A percentile compares a stretch with the other conserved stretches of the same genome.
These are phyloP conservation scores for Platyrinchus mystaceus DNA, from an alignment of 2,797 vertebrate species.

Conservation along the genomic window DNA sequence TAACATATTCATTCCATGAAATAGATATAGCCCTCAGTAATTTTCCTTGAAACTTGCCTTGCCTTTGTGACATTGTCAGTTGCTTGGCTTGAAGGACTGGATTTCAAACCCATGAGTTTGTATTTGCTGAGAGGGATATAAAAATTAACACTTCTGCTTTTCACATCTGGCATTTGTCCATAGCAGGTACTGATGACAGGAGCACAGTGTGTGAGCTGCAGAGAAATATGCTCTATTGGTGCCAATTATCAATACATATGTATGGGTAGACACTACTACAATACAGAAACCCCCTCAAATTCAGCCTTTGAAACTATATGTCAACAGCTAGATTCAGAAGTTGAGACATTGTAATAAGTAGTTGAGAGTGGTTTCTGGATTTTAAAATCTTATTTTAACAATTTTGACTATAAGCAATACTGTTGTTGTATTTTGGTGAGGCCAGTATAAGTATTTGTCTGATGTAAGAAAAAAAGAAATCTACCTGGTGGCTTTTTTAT, in stretches of 20 bases:
- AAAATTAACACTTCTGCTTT: background rate
- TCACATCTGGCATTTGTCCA: background rate
- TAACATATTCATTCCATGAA: background rate
- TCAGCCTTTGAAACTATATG: background rate
- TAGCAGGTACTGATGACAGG: background rate
- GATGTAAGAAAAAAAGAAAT: background rate
- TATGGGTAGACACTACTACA: background rate
- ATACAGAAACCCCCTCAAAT: background rate
- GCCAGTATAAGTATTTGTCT: background rate
- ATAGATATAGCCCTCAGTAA: background rate
- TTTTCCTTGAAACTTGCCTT: background rate
- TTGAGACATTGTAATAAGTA: background rate
- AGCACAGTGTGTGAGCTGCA: background rate
- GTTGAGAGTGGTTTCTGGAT: background rate
- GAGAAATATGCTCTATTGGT: background rate
- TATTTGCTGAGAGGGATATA: background rate
- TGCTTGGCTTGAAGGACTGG: background rate
- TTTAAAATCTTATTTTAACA: background rate
- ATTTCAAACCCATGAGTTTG: background rate
- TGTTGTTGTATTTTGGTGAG: background rate
- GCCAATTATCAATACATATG: fast-evolving
- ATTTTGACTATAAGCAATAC: background rate
- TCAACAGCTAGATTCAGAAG: background rate
- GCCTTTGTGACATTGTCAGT: background rate
- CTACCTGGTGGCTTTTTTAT: background rate